These are phyloP conservation scores for Drosophila recens DNA, from an alignment of 2,888 invertebrate genomes.

Conservation along the genomic window DNA sequence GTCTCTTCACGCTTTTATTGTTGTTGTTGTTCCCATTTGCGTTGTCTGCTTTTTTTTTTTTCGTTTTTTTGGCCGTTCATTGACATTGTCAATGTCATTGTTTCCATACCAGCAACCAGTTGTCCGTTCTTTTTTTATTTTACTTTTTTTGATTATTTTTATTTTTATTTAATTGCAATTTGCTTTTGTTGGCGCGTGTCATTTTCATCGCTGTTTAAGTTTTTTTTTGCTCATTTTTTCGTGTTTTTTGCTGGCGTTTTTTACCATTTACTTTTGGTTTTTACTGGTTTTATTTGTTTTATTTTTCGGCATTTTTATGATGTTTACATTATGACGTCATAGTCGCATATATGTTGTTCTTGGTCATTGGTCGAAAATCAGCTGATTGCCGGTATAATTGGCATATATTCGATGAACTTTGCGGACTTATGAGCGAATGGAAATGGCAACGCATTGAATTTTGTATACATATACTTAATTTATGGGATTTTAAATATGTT, in stretches of 20 bases:
- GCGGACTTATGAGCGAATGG: conserved; percentile 5
- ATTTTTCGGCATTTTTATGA: conserved; percentile 73
- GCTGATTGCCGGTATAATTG: conserved; percentile 71
- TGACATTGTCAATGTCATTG: conserved; percentile 83
- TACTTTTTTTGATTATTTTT: conserved; percentile 44
- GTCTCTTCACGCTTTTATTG: conserved; percentile 21
- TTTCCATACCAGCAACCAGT: conserved; percentile 63
- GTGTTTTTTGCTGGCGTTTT: conserved; percentile 25
- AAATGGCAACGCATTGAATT: neutral
- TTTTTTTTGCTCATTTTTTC: conserved; percentile 42
- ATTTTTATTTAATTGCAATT: conserved; percentile 78
- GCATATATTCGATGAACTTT: conserved; percentile 61
- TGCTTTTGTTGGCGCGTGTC: conserved; percentile 62
- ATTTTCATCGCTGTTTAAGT: conserved; percentile 66
- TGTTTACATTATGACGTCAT: conserved; percentile 81
- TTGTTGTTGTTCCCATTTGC: conserved; percentile 35
- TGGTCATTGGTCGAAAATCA: conserved; percentile 66
- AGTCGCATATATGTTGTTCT: conserved; percentile 41
- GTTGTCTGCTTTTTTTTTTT: conserved; percentile 3
- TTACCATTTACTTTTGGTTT: conserved; percentile 19
- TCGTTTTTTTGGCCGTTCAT: conserved; percentile 69
- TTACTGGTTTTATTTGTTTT: conserved; percentile 35
- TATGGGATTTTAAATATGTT: neutral
- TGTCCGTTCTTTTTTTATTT: conserved; percentile 49
- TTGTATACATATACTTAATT: neutral